phyloP scores from a whole-genome alignment of 2,113 vertebrate genomes.

The Forbesichthys papilliferus region DNA sequence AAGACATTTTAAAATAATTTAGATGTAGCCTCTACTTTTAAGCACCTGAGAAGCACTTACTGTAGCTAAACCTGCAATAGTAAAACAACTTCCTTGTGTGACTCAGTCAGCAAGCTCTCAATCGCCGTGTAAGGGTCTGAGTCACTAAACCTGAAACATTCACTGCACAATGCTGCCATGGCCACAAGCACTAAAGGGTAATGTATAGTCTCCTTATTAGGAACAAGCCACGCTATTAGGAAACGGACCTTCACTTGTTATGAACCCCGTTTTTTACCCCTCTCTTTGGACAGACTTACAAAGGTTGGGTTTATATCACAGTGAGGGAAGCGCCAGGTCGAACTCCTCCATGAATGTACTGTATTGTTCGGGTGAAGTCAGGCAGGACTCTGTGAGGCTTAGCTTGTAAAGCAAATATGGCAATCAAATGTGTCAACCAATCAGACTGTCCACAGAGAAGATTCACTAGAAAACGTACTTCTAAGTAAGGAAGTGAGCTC shows the following conservation, averaged over 20 bases:
- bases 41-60: not conserved
- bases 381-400: conserved; percentile 39
- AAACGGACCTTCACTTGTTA: conserved; percentile 1
- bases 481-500: conserved; percentile 31
- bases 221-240: conserved; percentile 14
- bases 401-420: conserved; percentile 50
- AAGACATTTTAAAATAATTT: too few species aligned
- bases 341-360: conserved; percentile 48
- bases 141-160: not conserved
- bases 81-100: not conserved
- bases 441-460: conserved; percentile 36
- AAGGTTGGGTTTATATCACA: conserved; percentile 52
- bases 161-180: not conserved
- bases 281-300: conserved; percentile 38
- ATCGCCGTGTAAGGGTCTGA: not conserved
- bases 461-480: conserved; percentile 30
- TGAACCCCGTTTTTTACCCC: not conserved
- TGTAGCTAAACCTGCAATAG: not conserved
- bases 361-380: conserved; percentile 65
- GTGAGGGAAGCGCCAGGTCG: conserved; percentile 6
- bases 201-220: conserved; percentile 26
- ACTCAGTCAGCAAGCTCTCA: not conserved
- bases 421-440: not conserved
- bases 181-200: not conserved
- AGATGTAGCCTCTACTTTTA: too few species aligned